Percentiles rank a stretch among this genome's conserved stretches.
Evolutionary conservation across 2,888 invertebrate genomes (phyloP).

Genomic region (Drosophila trichaetosa): DNA sequence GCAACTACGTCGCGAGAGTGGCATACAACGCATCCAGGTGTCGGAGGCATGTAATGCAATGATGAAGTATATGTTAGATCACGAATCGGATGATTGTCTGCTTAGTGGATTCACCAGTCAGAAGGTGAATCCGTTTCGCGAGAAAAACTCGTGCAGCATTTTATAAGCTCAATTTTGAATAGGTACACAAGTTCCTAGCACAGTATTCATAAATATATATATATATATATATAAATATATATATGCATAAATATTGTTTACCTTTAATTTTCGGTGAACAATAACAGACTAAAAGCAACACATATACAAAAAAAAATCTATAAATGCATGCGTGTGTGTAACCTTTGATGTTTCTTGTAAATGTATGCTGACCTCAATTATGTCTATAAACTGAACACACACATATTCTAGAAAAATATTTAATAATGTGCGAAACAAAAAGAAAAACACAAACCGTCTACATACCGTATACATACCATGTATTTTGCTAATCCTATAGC

Average conservation of each 20-base stretch:
- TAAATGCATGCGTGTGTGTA: slow-evolving; percentile 49
- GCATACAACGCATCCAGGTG: slow-evolving; percentile 90
- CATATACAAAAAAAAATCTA: slow-evolving; percentile 36
- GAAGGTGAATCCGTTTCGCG: slow-evolving; percentile 97
- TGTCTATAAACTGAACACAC: slow-evolving; percentile 75
- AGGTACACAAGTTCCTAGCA: slow-evolving; percentile 61
- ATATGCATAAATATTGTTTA: slow-evolving; percentile 47
- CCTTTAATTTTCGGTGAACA: slow-evolving; percentile 27
- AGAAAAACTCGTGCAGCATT: slow-evolving; percentile 95
- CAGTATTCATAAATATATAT: slow-evolving; percentile 58
- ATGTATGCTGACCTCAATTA: slow-evolving; percentile 79
- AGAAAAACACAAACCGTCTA: slow-evolving; percentile 67
- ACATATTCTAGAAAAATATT: slow-evolving; percentile 55
- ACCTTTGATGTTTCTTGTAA: slow-evolving; percentile 68
- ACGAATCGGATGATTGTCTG: slow-evolving; percentile 96
- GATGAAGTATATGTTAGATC: slow-evolving; percentile 95
- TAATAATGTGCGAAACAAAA: slow-evolving; percentile 38
- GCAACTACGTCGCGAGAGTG: slow-evolving; percentile 96
- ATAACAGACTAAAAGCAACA: slow-evolving; percentile 43
- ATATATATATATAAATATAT: slow-evolving; percentile 41
- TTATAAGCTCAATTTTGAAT: slow-evolving; percentile 87
- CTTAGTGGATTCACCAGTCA: slow-evolving; percentile 97
- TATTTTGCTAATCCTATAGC: slow-evolving; percentile 77
- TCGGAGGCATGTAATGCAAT: slow-evolving; percentile 97
- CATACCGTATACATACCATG: slow-evolving; percentile 60